A percentile compares a stretch with the other conserved stretches of the same genome.
These are phyloP conservation scores for Ochropleura leucogaster DNA, from an alignment of 2,888 invertebrate genomes.

Conservation along the genomic window DNA sequence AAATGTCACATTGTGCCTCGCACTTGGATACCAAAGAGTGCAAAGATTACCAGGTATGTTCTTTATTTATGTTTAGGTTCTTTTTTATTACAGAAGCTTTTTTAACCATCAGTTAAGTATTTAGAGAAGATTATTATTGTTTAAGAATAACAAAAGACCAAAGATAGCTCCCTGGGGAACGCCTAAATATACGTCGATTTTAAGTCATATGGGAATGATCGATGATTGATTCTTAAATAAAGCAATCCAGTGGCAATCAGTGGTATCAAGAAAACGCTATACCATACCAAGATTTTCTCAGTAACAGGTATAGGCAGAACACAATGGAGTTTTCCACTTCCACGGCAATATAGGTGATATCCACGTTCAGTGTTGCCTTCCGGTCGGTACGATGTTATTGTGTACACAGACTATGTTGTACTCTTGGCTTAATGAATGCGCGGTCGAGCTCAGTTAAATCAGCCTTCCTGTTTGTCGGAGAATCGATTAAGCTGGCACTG, in stretches of 20 bases:
- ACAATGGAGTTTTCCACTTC: constrained; percentile 37
- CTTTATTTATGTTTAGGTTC: background rate
- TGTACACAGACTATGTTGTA: constrained; percentile 43
- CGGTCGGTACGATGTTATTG: constrained; percentile 47
- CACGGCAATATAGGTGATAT: constrained; percentile 44
- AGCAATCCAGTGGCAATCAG: background rate
- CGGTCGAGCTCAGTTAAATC: constrained; percentile 48
- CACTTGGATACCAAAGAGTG: constrained; percentile 87
- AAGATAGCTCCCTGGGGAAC: constrained; percentile 26
- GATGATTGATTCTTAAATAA: background rate
- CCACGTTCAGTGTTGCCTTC: constrained; percentile 41
- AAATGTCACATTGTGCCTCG: constrained; percentile 87
- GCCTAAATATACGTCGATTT: background rate
- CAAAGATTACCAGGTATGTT: constrained; percentile 85
- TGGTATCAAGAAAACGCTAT: background rate
- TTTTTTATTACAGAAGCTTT: background rate
- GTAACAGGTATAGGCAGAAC: constrained; percentile 1
- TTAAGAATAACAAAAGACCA: constrained; percentile 9
- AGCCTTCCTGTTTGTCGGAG: constrained; percentile 43
- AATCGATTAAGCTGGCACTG: constrained; percentile 38
- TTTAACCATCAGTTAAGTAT: background rate
- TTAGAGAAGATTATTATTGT: background rate
- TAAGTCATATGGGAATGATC: background rate
- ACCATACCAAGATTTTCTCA: background rate
- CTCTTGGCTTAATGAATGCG: constrained; percentile 52